Base-by-base conservation (phyloP, 2,113 vertebrate genomes). In the Dasyprocta punctata region DNA sequence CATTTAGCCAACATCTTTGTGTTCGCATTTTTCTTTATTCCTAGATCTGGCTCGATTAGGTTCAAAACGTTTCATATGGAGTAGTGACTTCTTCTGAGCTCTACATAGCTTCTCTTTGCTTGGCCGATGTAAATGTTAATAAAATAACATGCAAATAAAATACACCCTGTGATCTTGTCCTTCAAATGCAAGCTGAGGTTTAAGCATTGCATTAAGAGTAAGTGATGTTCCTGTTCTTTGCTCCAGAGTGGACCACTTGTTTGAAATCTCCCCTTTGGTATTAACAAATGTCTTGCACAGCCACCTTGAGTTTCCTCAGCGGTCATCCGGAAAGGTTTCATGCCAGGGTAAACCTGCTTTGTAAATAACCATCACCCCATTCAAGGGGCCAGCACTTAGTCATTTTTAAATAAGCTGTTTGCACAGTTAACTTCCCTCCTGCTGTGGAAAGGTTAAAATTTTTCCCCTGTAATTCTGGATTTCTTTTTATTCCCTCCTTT, bases 371-470 rank as follows among this genome's bases (percentile, higher is more conserved):
- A 90, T 78, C 71, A 90, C 88, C 92, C 67, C 10, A 44, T 96
- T 61, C 90, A 96, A 61, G 58, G 90, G 95, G 80, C 81, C 41
- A 93, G 58, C 47, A 86, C 61, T 95, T 89, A 96, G 28, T 89
- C 90, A 73, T 97, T 95, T 78, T 94, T 86, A 95, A 97, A 97
- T 96, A 96, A 96, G 78, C 84, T 93, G 78, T 96, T 96, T 96
- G 88, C 60, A 80, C 41, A 94, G 93, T 84, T 94, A 94, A 97
- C 86, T 17, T 96, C 81, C 54, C 54, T 95, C 96, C 87, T 87
- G 56, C 94, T 97, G 96, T 78, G 88, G 49, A 96, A 98, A 98
- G 65, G 92, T 95, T 97, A 97, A 89, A 33, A 89, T 87, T 97
- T 88, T 86, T 91, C 38, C 47, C 91, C 73, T 81, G 65, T 78